A percentile compares a stretch with the other conserved stretches of the same genome.
These are phyloP conservation scores for Burhinus bistriatus DNA, from an alignment of 2,113 vertebrate species.

Conservation along the genomic window DNA sequence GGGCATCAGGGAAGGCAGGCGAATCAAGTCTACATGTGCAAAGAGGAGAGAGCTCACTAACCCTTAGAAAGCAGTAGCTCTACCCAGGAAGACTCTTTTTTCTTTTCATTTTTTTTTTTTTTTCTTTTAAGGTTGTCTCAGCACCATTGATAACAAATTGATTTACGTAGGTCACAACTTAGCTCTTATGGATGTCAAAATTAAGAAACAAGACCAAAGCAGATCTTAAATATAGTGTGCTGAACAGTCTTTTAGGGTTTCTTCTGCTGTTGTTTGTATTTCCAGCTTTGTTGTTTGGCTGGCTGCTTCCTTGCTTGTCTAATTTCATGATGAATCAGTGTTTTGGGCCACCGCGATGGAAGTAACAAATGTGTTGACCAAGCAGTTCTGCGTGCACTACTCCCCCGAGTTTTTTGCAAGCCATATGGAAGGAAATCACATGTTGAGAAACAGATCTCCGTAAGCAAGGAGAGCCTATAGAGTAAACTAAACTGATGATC, in stretches of 20 bases:
- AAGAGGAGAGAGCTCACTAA: not conserved
- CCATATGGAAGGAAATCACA: not conserved
- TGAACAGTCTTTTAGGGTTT: not conserved
- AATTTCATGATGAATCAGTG: not conserved
- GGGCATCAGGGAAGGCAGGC: not conserved
- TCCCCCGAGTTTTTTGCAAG: not conserved
- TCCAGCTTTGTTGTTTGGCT: not conserved
- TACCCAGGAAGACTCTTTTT: not conserved
- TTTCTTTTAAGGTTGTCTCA: not conserved
- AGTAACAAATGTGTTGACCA: not conserved
- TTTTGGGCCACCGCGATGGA: not conserved
- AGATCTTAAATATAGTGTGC: not conserved
- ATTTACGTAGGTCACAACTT: not conserved
- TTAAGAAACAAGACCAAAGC: not conserved
- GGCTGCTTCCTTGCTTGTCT: not conserved
- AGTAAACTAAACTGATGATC: not conserved
- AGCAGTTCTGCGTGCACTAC: accelerated
- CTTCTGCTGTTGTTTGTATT: not conserved
- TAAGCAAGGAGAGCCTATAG: not conserved
- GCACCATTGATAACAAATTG: not conserved
- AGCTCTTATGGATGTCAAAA: not conserved
- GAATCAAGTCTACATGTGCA: not conserved
- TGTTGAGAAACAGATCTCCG: not conserved
- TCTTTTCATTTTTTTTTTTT: too few relatives aligned
- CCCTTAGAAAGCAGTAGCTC: not conserved